Conservation (phyloP, 2,888 invertebrate genomes). For the Bibio marci region DNA sequence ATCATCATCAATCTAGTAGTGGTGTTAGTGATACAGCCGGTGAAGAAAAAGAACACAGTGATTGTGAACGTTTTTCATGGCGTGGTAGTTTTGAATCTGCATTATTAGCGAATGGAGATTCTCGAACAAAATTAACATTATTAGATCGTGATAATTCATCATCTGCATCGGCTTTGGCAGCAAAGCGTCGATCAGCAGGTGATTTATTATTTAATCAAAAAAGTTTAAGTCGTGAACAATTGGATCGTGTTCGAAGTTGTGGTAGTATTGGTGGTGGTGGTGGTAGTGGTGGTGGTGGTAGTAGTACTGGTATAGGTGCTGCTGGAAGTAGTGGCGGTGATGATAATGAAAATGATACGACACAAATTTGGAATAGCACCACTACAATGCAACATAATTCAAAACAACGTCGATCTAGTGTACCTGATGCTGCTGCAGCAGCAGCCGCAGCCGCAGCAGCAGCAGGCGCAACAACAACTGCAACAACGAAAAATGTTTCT, state of each 20-base stretch:
- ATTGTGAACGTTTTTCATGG: constrained; percentile 82
- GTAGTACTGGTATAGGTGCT: constrained; percentile 56
- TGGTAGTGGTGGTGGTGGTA: constrained; percentile 49
- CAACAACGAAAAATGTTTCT: constrained; percentile 20
- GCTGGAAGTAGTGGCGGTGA: constrained; percentile 30
- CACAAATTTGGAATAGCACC: constrained; percentile 27
- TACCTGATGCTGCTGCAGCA: constrained; percentile 31
- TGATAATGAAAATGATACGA: constrained; percentile 21
- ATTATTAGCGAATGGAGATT: constrained; percentile 64
- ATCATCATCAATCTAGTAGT: constrained; percentile 31
- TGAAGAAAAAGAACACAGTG: constrained; percentile 60
- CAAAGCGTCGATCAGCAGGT: constrained; percentile 66
- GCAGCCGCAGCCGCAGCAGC: constrained; percentile 15
- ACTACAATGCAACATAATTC: constrained; percentile 14
- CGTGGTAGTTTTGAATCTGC: constrained; percentile 87
- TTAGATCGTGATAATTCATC: constrained; percentile 46
- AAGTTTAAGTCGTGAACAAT: constrained; percentile 57
- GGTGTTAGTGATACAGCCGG: constrained; percentile 34
- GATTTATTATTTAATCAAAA: constrained; percentile 65
- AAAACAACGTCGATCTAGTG: constrained; percentile 32
- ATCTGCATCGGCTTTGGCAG: constrained; percentile 48
- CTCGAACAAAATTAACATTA: constrained; percentile 54
- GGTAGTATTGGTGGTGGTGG: constrained; percentile 63
- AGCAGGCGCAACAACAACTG: constrained; percentile 9
- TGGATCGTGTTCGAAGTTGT: constrained; percentile 59